Evolutionary conservation across 2,888 invertebrate species (phyloP), one percentile per base, ranked within the genome.

Genomic region (Resseliella maxima): DNA sequence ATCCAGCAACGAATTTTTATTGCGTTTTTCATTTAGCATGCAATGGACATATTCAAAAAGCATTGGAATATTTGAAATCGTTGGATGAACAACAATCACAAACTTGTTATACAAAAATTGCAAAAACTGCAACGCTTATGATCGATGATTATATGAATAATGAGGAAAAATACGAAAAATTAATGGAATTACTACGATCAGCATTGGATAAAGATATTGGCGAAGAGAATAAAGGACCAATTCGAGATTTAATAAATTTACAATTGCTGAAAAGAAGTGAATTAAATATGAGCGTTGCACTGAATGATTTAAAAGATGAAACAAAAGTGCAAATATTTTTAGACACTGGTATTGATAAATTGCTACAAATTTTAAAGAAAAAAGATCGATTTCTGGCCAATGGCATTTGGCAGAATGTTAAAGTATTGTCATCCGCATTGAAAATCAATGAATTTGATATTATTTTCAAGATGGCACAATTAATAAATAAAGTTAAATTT

Each of bases 21-120:
- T 90, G 90, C 86, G 90, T 90, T 85, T 90, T 90, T 87, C 90
- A 91, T 88, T 88, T 91, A 88, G 89, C 89, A 10, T 88, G 89
- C 24, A 89, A 89, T 8, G 91, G 90, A 1, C 89, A 90, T 85
- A 88, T 90, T 8, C 90, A 91, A 35, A 87, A 88, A 86, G 90
- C 90, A 0, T 88, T 89, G 38, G 88, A 89, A 41, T 90, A 90
- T 87, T 89, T 89, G 38, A 90, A 90, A 87, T 88, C 87, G 1
- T 87, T 91, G 0, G 88, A 87, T 2, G 87, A 86, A 0, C 89
- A 72, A 1, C 35, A 72, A 35, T 31, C 72, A 10, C 72, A 15
- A 12, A 31, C 31, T 31, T 72, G 72, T n/a, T 72, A 72, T 72
- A 72, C 31, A 15, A 72, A 31, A 31, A 72, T 72, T 15, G 72